Base-by-base conservation (phyloP, 2,797 vertebrate genomes). In the Myotis pilosus region DNA sequence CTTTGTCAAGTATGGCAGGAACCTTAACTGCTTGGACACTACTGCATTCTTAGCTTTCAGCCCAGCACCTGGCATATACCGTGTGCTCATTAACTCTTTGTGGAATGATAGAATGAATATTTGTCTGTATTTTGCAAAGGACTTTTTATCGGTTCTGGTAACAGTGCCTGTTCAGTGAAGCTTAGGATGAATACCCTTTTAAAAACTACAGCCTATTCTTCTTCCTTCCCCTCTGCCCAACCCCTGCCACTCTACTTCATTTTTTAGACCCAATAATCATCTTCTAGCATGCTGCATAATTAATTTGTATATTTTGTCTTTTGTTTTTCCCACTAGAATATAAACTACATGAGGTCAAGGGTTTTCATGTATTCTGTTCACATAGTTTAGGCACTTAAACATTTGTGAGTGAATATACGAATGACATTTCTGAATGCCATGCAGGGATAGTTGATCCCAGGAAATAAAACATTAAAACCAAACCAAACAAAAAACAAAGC, bases 361-460 rank as follows among this genome's bases (percentile, higher is more conserved):
- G 16, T 51, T 62, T 94, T 64, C 62, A 10, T 88, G 25, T 36
- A 68, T 84, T 81, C 15, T 57, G 1, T 19, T 71, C 11, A 64
- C 16, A 30, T 23, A 74, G 23, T 47, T 47, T 53, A 89, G 79
- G 6, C 15, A 82, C 30, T 55, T 62, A 76, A 89, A 55, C 41
- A 69, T 41, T 88, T 92, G 17, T 82, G 68, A 86, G 49, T 71
- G 51, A 91, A 75, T 71, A 75, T 68, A 49, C 12, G n/a, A 90
- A 60, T 78, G 41, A 17, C 49, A 82, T 78, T 94, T 96, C 44
- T 87, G 9, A 83, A 47, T 60, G 44, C 19, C 69, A 33, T 23
- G 10, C 22, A 82, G 47, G 9, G 74, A 51, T 55, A 28, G n/a
- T 66, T 74, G 22, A 81, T 69, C 23, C 19, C 3, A 64, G 47